A percentile compares a stretch with the other conserved stretches of the same genome.
Evolutionary conservation across 2,797 vertebrate species (phyloP).

Genomic region (Streptopelia turtur): DNA sequence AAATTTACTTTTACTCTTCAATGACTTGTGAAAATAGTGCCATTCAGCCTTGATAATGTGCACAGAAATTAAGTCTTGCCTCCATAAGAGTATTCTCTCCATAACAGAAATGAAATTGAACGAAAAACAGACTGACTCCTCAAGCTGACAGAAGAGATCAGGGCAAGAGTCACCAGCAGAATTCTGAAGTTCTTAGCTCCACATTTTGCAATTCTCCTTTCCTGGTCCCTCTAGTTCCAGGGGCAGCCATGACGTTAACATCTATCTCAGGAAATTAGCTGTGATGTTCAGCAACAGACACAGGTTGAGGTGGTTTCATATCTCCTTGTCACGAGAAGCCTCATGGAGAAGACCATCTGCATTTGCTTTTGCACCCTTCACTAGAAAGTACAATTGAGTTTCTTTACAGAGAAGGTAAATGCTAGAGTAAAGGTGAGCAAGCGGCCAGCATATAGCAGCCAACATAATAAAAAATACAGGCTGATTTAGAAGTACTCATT

Average conservation of each 20-base stretch:
- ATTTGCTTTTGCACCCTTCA: not conserved
- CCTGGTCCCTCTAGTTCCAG: not conserved
- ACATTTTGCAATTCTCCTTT: not conserved
- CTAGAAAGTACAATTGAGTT: not conserved
- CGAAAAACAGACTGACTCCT: not conserved
- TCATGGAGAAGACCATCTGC: not conserved
- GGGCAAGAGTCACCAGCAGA: not conserved
- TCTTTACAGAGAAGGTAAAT: not conserved
- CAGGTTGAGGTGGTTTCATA: not conserved
- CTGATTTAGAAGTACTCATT: not conserved
- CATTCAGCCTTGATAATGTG: not conserved
- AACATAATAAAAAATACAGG: not conserved
- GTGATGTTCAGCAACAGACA: not conserved
- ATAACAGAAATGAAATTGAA: not conserved
- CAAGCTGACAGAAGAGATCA: not conserved
- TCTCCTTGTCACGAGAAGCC: not conserved
- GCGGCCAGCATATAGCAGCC: not conserved
- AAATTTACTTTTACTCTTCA: not conserved
- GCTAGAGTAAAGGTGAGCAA: not conserved
- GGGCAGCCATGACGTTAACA: fast-evolving
- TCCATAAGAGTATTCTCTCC: not conserved
- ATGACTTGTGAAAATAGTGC: not conserved
- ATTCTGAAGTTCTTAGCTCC: not conserved
- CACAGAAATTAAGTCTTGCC: not conserved
- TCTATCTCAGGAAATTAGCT: not conserved